Evolutionary conservation across 2,888 invertebrate genomes (phyloP).

Genomic region (Panzeria rudis): DNA sequence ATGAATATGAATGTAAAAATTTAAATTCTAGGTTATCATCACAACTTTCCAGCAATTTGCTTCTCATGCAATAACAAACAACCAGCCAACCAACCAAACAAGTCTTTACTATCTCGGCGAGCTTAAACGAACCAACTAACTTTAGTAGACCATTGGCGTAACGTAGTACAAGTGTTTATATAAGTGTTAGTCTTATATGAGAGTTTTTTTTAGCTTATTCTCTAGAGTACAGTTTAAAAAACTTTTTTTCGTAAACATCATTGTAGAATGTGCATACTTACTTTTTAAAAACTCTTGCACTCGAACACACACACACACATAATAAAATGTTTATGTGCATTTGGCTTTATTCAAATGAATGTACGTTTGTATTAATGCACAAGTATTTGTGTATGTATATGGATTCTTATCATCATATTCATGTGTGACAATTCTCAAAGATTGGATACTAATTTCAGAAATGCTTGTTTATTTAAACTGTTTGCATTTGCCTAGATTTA

Average conservation of each 20-base stretch:
- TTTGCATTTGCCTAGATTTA: conserved; percentile 77
- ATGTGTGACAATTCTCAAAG: conserved; percentile 71
- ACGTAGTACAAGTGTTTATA: conserved; percentile 3
- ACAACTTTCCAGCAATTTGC: conserved; percentile 57
- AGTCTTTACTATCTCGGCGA: conserved; percentile 26
- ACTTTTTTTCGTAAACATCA: background rate
- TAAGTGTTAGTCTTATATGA: conserved; percentile 18
- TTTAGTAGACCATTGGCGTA: conserved; percentile 39
- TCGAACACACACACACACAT: background rate
- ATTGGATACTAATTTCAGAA: conserved; percentile 71
- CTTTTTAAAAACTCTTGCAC: conserved; percentile 18
- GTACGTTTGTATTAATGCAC: background rate
- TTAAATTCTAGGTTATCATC: conserved; percentile 70
- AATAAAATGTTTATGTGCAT: background rate
- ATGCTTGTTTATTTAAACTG: conserved; percentile 74
- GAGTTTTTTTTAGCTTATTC: conserved; percentile 29
- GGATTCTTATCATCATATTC: conserved; percentile 57
- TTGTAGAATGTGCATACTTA: conserved; percentile 33
- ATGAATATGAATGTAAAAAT: conserved; percentile 51
- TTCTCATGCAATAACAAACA: conserved; percentile 5
- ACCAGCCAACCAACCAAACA: conserved; percentile 7
- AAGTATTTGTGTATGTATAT: conserved; percentile 3
- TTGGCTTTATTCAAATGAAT: background rate
- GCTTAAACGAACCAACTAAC: conserved; percentile 52
- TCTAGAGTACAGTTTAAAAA: conserved; percentile 46